Conservation (phyloP, 2,797 vertebrate species). For the Geotrypetes seraphini region DNA sequence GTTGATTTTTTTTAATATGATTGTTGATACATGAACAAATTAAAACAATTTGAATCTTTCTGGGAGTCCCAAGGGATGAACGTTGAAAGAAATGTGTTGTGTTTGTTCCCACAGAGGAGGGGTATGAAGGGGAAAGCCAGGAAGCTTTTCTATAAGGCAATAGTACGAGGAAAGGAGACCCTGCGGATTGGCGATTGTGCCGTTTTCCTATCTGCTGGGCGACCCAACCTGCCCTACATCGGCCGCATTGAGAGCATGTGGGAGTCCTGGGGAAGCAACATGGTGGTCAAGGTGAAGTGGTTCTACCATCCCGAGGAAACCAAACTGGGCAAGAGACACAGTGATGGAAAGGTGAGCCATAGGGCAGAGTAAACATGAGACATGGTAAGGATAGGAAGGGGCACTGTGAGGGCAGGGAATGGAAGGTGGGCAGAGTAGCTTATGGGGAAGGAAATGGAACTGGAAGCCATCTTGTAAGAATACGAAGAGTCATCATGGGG, state of each 20-base stretch:
- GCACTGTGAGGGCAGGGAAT: no score
- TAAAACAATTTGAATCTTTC: no score
- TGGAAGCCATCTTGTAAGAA: no score
- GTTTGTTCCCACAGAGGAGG: slow-evolving; percentile 60
- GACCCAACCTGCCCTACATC: slow-evolving; percentile 87
- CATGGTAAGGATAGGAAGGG: fast-evolving
- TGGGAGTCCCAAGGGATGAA: no score
- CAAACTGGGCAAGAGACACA: slow-evolving; percentile 84
- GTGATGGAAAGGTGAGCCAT: slow-evolving; percentile 81
- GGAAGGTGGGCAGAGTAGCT: no score
- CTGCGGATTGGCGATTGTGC: slow-evolving; percentile 88
- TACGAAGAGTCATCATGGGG: no score
- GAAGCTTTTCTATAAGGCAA: slow-evolving; percentile 96
- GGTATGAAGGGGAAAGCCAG: slow-evolving; percentile 91
- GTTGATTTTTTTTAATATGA: no score
- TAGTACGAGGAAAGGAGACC: slow-evolving; percentile 84
- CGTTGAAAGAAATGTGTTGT: no score
- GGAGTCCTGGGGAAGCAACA: slow-evolving; percentile 94
- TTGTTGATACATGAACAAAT: no score
- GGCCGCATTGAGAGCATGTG: slow-evolving; percentile 95
- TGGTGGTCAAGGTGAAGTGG: slow-evolving; percentile 97
- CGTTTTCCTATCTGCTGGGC: slow-evolving; percentile 88
- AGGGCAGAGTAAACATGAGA: fast-evolving
- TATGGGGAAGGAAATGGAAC: no score
- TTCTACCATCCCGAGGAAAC: slow-evolving; percentile 98